Conservation (phyloP, 1,140 invertebrate genomes). For the Ephestia elutella region DNA sequence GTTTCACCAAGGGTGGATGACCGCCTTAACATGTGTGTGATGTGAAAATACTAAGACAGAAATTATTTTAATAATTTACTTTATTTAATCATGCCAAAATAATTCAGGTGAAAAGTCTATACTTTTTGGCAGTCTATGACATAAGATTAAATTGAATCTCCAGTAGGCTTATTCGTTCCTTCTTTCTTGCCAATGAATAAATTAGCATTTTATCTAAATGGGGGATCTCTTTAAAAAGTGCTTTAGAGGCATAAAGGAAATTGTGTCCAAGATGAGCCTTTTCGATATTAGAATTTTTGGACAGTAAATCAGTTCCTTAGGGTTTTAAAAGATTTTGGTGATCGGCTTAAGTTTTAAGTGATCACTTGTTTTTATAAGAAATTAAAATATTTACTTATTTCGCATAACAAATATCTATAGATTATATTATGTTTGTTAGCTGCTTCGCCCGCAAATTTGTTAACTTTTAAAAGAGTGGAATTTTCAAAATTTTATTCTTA, state of each 20-base stretch:
- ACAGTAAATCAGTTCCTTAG: slow-evolving; percentile 8
- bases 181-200: slow-evolving; percentile 65
- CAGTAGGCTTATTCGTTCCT: slow-evolving; percentile 47
- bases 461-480: too few relatives aligned
- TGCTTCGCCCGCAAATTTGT: too few relatives aligned
- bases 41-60: too few relatives aligned
- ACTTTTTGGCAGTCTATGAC: neutral
- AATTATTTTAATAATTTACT: too few relatives aligned
- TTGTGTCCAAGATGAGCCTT: slow-evolving; percentile 10
- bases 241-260: slow-evolving; percentile 32
- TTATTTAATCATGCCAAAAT: too few relatives aligned
- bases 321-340: neutral
- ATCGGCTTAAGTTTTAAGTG: neutral
- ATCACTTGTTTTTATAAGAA: slow-evolving; percentile 16
- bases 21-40: too few relatives aligned
- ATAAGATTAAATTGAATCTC: slow-evolving; percentile 58
- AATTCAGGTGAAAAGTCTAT: neutral
- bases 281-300: slow-evolving; percentile 15
- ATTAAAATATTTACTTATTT: slow-evolving; percentile 20
- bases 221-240: slow-evolving; percentile 59
- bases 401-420: too few relatives aligned
- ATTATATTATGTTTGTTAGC: slow-evolving; percentile 10
- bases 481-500: too few relatives aligned
- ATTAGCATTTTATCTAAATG: slow-evolving; percentile 69
- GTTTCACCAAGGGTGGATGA: too few relatives aligned